Evolutionary conservation across 1,140 invertebrate genomes (phyloP), one percentile per base, ranked within the genome.

Genomic region (Hypsibius dujardini): DNA sequence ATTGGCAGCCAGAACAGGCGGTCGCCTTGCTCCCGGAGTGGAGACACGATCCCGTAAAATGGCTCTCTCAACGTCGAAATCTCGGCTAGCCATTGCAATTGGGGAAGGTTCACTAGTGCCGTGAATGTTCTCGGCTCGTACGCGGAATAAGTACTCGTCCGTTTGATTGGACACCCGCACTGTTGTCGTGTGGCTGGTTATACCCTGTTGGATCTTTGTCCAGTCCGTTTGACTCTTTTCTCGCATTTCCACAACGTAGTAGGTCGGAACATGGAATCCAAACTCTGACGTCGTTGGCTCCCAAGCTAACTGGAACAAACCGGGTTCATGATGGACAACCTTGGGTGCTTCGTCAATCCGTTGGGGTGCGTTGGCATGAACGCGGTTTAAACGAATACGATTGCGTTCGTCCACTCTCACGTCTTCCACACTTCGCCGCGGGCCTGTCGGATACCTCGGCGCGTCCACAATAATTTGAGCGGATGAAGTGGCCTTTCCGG

Each of bases 121-220:
- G 76, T 90, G 91, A 78, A 92, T 90, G 78, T 95, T 95, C 77
- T 95, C 91, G 1, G 95, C 92, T n/a, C 92, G 84, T 46, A 95
- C 85, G 62, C 92, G 83, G 82, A 95, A 95, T 77, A 88, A 88
- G 80, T 94, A 95, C 80, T 95, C 90, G 71, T 87, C 83, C 80
- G 89, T 88, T 90, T 81, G 78, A 88, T 88, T 46, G 2, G 82
- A 75, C 42, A 74, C 74, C 28, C 72, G 71, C 1, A 77, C 74
- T 47, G 74, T 59, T 73, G 56, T 75, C 76, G 1, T 76, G 76
- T 1, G 76, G 77, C 40, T 74, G 76, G 42, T 76, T 74, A 73
- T 75, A 75, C 81, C 81, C 89, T 42, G 86, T 85, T 72, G 87
- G 84, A 0, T 87, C 85, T 0, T 88, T 88, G 74, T 88, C 90